phyloP scores from a whole-genome alignment of 2,113 vertebrate species.

The Silurus asotus region DNA sequence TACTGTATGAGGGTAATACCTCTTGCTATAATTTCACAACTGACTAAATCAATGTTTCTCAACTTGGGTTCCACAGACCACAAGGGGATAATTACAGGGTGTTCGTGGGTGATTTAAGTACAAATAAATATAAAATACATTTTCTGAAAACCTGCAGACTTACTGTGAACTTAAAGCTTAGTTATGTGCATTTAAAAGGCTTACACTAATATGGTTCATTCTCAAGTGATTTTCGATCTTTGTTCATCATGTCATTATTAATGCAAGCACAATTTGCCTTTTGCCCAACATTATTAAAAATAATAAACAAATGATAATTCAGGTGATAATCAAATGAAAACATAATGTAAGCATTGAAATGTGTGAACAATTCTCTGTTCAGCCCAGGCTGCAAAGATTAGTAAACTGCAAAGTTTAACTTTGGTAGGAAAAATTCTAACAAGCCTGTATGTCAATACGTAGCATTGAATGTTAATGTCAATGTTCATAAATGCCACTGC shows the following conservation, averaged over 20 bases:
- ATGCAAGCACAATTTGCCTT: neutral
- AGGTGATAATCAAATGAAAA: too few relatives aligned
- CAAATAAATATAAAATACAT: too few relatives aligned
- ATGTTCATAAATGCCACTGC: too few relatives aligned
- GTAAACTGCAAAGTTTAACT: neutral
- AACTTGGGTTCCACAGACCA: neutral
- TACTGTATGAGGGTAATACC: neutral
- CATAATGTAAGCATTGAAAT: neutral
- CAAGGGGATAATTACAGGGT: neutral
- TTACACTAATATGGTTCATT: neutral
- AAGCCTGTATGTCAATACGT: too few relatives aligned
- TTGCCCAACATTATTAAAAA: neutral
- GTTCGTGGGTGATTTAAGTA: neutral
- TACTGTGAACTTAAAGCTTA: neutral
- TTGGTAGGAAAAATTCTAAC: neutral
- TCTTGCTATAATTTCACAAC: slow-evolving; percentile 2
- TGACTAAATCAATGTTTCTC: neutral
- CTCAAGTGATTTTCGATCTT: neutral
- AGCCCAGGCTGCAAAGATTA: neutral
- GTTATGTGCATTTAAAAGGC: neutral
- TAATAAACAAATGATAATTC: too few relatives aligned
- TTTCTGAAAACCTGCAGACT: neutral
- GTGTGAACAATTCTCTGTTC: neutral
- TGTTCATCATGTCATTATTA: neutral
- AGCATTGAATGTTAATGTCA: too few relatives aligned